A percentile compares a stretch with the other conserved stretches of the same genome.
Conservation (phyloP, 2,797 vertebrate species). For the Tauraco hartlaubi region DNA sequence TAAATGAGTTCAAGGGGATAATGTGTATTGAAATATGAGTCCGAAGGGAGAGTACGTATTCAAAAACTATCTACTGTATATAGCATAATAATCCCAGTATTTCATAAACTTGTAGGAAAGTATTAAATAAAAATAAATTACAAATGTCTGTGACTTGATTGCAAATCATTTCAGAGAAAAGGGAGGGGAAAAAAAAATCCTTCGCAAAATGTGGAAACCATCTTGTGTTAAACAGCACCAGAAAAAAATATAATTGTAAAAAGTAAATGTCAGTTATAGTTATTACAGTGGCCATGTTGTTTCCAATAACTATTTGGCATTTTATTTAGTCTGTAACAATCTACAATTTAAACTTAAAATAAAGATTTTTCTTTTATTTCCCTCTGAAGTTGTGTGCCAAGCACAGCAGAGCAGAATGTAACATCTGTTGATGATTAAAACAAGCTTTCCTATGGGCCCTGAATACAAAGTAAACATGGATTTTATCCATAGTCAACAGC, state of each 20-base stretch:
- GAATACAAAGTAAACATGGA: slow-evolving; percentile 98
- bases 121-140: slow-evolving; percentile 82
- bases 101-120: slow-evolving; percentile 76
- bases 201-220: slow-evolving; percentile 80
- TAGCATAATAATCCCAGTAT: slow-evolving; percentile 70
- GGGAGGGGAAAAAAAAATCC: neutral
- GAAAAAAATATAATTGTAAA: slow-evolving; percentile 84
- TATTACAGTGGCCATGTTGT: slow-evolving; percentile 85
- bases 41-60: slow-evolving; percentile 39
- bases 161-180: slow-evolving; percentile 76
- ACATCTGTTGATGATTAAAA: slow-evolving; percentile 96
- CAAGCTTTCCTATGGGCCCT: slow-evolving; percentile 87
- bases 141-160: slow-evolving; percentile 74
- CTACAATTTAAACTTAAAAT: slow-evolving; percentile 90
- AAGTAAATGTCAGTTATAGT: slow-evolving; percentile 83
- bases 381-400: slow-evolving; percentile 89
- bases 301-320: slow-evolving; percentile 89
- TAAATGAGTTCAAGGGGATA: slow-evolving; percentile 74
- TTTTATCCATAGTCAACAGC: slow-evolving; percentile 96
- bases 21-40: slow-evolving; percentile 71
- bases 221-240: slow-evolving; percentile 80
- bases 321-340: slow-evolving; percentile 90
- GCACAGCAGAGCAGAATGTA: slow-evolving; percentile 87
- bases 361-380: slow-evolving; percentile 85
- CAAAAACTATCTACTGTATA: slow-evolving; percentile 74